phyloP scores from a whole-genome alignment of 2,888 invertebrate genomes.

The Cosmia pyralina region DNA sequence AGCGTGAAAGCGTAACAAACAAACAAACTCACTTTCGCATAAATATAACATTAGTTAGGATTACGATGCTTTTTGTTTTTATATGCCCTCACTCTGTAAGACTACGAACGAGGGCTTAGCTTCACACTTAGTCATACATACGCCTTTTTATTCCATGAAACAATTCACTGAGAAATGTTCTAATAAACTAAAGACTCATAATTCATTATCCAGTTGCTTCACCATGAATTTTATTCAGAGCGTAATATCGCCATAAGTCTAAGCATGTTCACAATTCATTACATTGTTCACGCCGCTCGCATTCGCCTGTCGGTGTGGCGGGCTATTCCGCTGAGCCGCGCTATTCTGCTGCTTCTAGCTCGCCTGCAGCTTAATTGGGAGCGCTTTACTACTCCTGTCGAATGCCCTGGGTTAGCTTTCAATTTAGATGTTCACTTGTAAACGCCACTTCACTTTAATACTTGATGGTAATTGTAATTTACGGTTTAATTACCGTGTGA shows the following conservation, averaged over 20 bases:
- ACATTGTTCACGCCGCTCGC: conserved; percentile 56
- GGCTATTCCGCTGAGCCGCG: conserved; percentile 62
- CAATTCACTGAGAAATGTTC: neutral
- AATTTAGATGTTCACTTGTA: conserved; percentile 69
- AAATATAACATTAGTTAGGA: no score
- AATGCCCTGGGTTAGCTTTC: conserved; percentile 73
- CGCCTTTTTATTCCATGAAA: neutral
- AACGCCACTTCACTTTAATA: conserved; percentile 56
- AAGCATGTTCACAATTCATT: conserved; percentile 67
- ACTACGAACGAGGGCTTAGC: neutral
- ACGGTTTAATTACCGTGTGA: conserved; percentile 39
- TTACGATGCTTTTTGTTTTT: no score
- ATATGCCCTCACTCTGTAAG: neutral
- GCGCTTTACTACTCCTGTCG: conserved; percentile 76
- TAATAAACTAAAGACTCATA: conserved; percentile 16
- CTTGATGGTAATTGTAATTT: conserved; percentile 41
- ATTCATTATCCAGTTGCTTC: conserved; percentile 43
- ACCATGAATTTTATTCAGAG: conserved; percentile 39
- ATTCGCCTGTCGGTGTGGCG: conserved; percentile 44
- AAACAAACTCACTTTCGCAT: no score
- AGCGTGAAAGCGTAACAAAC: no score
- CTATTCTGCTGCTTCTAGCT: conserved; percentile 70
- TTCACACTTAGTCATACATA: neutral
- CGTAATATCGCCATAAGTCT: conserved; percentile 44
- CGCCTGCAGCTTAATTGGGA: conserved; percentile 74